phyloP scores from a whole-genome alignment of 2,888 invertebrate species.

The Rotaria macrura region DNA sequence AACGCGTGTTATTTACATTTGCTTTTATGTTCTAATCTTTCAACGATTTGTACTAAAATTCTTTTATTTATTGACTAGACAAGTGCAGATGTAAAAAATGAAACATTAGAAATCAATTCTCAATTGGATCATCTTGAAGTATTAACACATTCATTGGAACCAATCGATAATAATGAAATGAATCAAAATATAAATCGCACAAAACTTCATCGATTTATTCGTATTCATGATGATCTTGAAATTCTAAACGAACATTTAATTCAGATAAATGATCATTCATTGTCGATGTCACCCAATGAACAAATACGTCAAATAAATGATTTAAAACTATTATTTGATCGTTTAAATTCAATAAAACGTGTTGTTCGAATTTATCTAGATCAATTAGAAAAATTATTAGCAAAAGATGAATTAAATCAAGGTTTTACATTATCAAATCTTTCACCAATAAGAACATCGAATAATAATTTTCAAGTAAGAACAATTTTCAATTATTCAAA shows the following conservation, averaged over 20 bases:
- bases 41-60: no score
- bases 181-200: neutral
- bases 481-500: no score
- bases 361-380: neutral
- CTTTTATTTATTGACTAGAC: neutral
- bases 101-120: neutral
- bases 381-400: conserved; percentile 16
- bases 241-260: neutral
- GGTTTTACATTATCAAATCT: neutral
- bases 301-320: neutral
- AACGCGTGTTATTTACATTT: no score
- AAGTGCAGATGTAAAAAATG: neutral
- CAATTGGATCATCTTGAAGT: conserved; percentile 7
- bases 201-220: conserved; percentile 17
- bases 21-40: no score
- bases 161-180: neutral
- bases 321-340: neutral
- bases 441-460: neutral
- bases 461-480: neutral
- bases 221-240: neutral
- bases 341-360: neutral
- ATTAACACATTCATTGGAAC: neutral
- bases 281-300: neutral
- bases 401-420: neutral
- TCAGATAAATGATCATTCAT: neutral